Percentiles rank a stretch among this genome's conserved stretches.
Conservation (phyloP, 2,113 vertebrate species). For the Merops nubicus region DNA sequence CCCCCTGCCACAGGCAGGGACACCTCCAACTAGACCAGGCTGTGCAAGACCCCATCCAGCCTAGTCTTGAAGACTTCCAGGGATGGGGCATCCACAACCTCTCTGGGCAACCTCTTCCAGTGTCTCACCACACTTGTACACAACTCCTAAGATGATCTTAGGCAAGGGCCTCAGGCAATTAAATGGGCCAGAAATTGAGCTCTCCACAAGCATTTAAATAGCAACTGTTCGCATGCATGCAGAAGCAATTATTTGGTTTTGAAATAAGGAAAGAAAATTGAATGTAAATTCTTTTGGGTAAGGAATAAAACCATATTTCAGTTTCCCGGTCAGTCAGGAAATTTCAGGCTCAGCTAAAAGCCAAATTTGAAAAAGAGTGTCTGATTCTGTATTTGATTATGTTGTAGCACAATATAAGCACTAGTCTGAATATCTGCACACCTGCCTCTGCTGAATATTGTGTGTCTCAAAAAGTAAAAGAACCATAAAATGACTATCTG, state of each 20-base stretch:
- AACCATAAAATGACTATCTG: neutral
- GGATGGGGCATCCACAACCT: neutral
- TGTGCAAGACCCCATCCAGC: fast-evolving
- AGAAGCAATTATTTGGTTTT: neutral
- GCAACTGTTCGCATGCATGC: neutral
- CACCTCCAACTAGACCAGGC: neutral
- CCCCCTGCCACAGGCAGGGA: neutral
- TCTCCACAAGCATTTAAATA: neutral
- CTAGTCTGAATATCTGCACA: fast-evolving
- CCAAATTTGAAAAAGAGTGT: neutral
- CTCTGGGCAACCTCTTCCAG: neutral
- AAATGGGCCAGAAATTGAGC: neutral
- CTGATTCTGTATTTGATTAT: neutral
- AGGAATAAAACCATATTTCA: neutral
- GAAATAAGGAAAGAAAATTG: neutral
- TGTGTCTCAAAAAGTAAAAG: neutral
- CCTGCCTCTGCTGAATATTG: neutral
- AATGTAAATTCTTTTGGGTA: neutral
- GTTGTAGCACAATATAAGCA: neutral
- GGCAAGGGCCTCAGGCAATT: neutral
- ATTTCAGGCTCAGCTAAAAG: neutral
- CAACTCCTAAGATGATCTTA: neutral
- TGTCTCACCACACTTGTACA: neutral
- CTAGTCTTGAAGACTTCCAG: neutral
- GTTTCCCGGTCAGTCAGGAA: neutral